Evolutionary conservation across 2,113 vertebrate species (phyloP), one percentile per base, ranked within the genome.

Genomic region (Gnathonemus longibarbis): DNA sequence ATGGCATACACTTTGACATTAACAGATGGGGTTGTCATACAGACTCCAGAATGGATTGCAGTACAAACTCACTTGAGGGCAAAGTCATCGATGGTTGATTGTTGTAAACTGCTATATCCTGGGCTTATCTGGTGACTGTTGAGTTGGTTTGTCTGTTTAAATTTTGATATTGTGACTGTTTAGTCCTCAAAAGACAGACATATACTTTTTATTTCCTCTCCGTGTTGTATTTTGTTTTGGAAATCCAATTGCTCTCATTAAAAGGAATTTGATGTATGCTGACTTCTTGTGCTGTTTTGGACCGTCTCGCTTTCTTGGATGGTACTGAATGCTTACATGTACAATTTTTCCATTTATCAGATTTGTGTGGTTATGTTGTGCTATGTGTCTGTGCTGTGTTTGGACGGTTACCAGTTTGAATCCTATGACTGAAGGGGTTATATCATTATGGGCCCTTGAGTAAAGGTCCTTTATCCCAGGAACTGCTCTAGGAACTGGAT

Each of bases 131-230:
- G 74, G 70, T 80, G 35, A 89, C 70, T 53, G 48, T 87, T 87
- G 31, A 89, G 70, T 53, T 48, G 49, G 88, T 83, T 89, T 89
- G 74, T 89, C 88, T 89, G 66, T 66, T 89, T 48, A 77, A 62
- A 83, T 89, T 77, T 89, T 89, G 88, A 89, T 89, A 89, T 89
- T 89, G 88, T 89, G 62, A 49, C 85, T 87, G 84, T 87, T 89
- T 89, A 83, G 88, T 53, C 88, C 74, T 89, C 88, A 89, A 53
- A 88, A 89, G 46, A 42, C 88, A 80, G 49, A 74, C 74, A 70
- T n/a, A 42, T 24, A 80, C 62, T 89, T 89, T 77, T 77, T 70
- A 74, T 89, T 77, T 89, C 66, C 50, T 89, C 62, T 74, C 66
- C 46, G 27, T 89, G 88, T 89, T 89, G 88, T 89, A 89, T 70